Conservation (phyloP, 2,888 invertebrate species). For the Stramonita haemastoma region DNA sequence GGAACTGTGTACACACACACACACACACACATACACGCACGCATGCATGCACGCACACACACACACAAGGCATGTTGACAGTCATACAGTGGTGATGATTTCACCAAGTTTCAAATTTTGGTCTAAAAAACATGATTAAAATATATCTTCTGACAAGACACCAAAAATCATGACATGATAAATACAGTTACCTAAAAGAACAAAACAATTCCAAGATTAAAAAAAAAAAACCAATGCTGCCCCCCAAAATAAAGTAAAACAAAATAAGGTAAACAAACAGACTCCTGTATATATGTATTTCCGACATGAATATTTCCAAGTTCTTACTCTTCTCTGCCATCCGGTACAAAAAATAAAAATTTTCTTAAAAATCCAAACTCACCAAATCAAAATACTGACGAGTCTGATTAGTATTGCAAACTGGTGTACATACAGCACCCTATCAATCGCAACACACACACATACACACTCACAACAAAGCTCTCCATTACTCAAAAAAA, state of each 20-base stretch:
- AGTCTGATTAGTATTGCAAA: not conserved
- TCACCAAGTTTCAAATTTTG: not conserved
- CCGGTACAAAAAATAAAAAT: not conserved
- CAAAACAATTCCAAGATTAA: not conserved
- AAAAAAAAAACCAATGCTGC: not conserved
- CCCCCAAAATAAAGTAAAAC: not conserved
- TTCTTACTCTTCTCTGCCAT: not conserved
- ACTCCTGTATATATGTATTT: not conserved
- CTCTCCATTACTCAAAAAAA: too few species aligned
- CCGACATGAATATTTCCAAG: not conserved
- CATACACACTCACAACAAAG: too few species aligned
- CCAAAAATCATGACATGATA: not conserved
- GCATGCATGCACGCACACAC: not conserved
- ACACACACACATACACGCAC: not conserved
- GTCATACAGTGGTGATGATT: not conserved
- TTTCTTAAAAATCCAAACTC: not conserved
- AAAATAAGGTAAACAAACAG: not conserved
- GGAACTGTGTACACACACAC: not conserved
- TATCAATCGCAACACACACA: not conserved
- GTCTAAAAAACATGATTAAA: slow-evolving; percentile 12
- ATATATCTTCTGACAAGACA: not conserved
- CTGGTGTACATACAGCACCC: not conserved
- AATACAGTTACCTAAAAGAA: not conserved
- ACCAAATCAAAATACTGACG: not conserved
- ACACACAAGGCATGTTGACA: not conserved